Conservation (phyloP, 2,797 vertebrate genomes). For the Cyclopterus lumpus region DNA sequence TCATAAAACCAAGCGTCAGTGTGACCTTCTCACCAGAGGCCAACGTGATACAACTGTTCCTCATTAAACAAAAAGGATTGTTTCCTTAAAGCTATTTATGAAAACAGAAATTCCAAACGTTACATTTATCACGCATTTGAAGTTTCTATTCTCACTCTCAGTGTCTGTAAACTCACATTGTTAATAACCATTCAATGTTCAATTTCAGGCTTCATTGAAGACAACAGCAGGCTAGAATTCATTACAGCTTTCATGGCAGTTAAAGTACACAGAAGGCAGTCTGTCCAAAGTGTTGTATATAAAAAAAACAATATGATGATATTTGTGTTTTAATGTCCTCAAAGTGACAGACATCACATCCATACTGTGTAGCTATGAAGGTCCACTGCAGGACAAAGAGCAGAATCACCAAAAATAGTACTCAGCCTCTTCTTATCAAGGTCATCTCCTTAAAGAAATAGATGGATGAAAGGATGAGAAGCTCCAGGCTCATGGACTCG, state of each 20-base stretch:
- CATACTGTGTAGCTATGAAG: constrained; percentile 13
- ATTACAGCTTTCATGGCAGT: constrained; percentile 25
- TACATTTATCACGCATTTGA: constrained; percentile 10
- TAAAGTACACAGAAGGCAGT: constrained; percentile 3
- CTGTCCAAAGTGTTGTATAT: neutral
- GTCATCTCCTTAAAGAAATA: constrained; percentile 55
- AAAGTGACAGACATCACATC: constrained; percentile 4
- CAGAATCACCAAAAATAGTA: constrained; percentile 50
- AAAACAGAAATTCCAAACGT: constrained; percentile 21
- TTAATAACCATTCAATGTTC: constrained; percentile 50
- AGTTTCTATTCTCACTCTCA: constrained; percentile 48
- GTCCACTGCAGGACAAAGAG: constrained; percentile 41
- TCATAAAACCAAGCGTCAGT: constrained; percentile 11
- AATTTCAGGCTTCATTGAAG: constrained; percentile 65
- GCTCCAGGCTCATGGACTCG: neutral
- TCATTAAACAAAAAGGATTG: constrained; percentile 24
- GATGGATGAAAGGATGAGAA: constrained; percentile 16
- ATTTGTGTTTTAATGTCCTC: constrained; percentile 1
- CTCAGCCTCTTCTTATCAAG: constrained; percentile 42
- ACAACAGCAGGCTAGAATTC: constrained; percentile 35
- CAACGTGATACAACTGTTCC: constrained; percentile 25
- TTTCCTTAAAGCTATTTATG: constrained; percentile 46
- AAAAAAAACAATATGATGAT: neutral
- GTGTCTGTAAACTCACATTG: constrained; percentile 29
- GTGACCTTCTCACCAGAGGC: constrained; percentile 30